Evolutionary conservation across 2,888 invertebrate genomes (phyloP), one percentile per base, ranked within the genome.

Genomic region (Malthinus seriepunctatus): DNA sequence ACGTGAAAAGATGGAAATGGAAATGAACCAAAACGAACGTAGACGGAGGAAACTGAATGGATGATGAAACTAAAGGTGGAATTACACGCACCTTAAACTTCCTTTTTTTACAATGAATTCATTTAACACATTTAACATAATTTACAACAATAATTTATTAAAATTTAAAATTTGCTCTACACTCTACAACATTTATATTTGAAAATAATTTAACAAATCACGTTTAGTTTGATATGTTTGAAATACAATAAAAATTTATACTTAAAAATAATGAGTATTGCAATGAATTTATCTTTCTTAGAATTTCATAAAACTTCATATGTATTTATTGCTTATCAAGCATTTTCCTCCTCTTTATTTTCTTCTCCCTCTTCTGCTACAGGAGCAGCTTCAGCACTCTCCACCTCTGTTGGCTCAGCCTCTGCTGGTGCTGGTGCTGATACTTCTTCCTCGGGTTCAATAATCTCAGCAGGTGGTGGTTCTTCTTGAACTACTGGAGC

Each of bases 191-290:
- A 15, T 42, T 15, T 42, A 42, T 23, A 23, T 23, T 23, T 23
- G 5, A 42, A 15, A 42, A 42, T 15, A 42, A 42, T 42, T 42
- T 42, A 42, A 42, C 39, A 23, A 42, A 42, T 42, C 39, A 42
- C 39, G 12, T 15, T 15, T 42, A 42, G 15, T n/a, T 42, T 23
- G 39, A 42, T 42, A 42, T 42, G 39, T 15, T 42, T 9, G 23
- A 9, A 42, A 42, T 23, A 42, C 12, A 42, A 9, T 23, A 39
- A 14, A 31, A 42, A 12, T 10, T 12, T 39, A 51, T n/a, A 39
- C 14, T 51, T 51, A 47, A 48, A 23, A 23, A 31, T 15, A 49
- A 49, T 23, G 8, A 23, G 48, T 39, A 32, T 55, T 32, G 32
- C 10, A 15, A n/a, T n/a, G n/a, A 5, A 49, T 32, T 42, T 15